Base-by-base conservation (phyloP, 1,140 invertebrate genomes). In the Bilobella aurantiaca region DNA sequence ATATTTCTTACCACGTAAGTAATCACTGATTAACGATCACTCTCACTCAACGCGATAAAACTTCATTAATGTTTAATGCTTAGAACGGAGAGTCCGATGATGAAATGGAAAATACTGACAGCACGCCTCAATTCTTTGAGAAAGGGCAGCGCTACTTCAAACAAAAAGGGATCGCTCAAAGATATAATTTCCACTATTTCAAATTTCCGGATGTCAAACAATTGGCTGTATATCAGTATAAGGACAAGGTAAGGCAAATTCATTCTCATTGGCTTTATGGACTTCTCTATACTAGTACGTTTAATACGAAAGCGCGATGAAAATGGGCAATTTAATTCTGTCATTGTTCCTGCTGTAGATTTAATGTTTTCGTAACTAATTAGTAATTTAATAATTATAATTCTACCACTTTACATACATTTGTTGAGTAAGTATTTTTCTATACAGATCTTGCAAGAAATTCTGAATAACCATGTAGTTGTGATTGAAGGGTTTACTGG, bases 401-500 rank as follows among this genome's bases (percentile, higher is more conserved):
- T n/a, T n/a, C n/a, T n/a, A n/a, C n/a, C n/a, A n/a, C n/a, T n/a
- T n/a, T n/a, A n/a, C n/a, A 31, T 53, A 14, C 1, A 57, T 28
- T 28, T 63, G 18, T 56, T 63, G 8, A 27, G 49, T 12, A 56
- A 31, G 18, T 28, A 37, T 61, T 64, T 3, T 29, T 49, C 74
- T 78, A 27, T 62, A 31, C 67, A 84, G 75, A 84, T 88, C 62
- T 66, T 90, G 0, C 73, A 80, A 5, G 84, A 82, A 56, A 81
- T 93, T 18, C 75, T 82, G 32, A 79, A 81, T 1, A 83, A 89
- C 77, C 79, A 84, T 73, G 82, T 89, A 2, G 78, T 89, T 1
- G 84, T 98, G 16, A 87, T 98, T 66, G 87, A 93, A 77, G 94
- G 94, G 27, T 86, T 86, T 63, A 96, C 93, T 2, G 93, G 93